A percentile compares a stretch with the other conserved stretches of the same genome.
These are phyloP conservation scores for Lagria hirta DNA, from an alignment of 2,888 invertebrate species.

Conservation along the genomic window DNA sequence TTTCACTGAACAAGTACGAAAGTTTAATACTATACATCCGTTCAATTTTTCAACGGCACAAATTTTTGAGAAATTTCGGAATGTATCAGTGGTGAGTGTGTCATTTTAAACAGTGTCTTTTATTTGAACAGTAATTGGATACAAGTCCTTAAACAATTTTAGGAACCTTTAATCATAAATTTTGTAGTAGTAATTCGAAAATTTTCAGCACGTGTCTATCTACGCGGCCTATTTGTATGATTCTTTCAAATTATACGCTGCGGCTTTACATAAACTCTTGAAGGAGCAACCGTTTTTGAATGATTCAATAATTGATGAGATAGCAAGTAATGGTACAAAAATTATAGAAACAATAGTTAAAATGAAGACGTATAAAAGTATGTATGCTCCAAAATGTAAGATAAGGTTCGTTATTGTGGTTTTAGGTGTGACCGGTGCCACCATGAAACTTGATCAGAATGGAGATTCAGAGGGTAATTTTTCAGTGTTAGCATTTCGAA, in stretches of 20 bases:
- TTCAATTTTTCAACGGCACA: conserved; percentile 75
- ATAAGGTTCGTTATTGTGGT: conserved; percentile 13
- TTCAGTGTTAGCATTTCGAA: conserved; percentile 83
- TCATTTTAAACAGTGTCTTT: conserved; percentile 32
- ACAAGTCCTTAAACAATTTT: no score
- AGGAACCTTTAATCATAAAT: no score
- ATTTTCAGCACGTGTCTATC: conserved; percentile 78
- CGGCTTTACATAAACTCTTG: conserved; percentile 72
- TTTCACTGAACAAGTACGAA: conserved; percentile 78
- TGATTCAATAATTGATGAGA: conserved; percentile 63
- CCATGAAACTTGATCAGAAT: conserved; percentile 85
- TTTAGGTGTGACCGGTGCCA: conserved; percentile 90
- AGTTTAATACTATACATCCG: conserved; percentile 76
- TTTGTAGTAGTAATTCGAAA: conserved; percentile 9
- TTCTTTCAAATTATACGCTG: conserved; percentile 88
- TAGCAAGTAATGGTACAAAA: conserved; percentile 81
- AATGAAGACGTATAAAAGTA: conserved; percentile 84
- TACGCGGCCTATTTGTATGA: conserved; percentile 95
- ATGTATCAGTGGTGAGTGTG: no score
- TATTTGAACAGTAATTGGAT: background rate
- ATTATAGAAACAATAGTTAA: conserved; percentile 86
- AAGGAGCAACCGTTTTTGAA: conserved; percentile 59
- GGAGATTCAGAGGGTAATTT: conserved; percentile 98
- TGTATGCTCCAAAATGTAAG: conserved; percentile 50
- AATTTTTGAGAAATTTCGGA: no score